phyloP scores from a whole-genome alignment of 2,888 invertebrate species.

The Agonopterix subpropinquella region DNA sequence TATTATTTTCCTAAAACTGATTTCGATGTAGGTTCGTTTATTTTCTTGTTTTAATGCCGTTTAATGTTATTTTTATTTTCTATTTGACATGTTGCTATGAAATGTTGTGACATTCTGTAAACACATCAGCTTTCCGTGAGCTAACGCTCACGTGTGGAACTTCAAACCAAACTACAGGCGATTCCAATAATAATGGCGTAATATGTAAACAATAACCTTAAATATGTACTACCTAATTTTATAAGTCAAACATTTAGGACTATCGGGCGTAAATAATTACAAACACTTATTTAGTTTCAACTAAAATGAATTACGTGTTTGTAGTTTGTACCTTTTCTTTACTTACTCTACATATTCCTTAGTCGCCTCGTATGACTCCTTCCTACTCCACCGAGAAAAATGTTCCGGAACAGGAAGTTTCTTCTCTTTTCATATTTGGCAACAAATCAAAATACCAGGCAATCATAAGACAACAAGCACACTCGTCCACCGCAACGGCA shows the following conservation, averaged over 20 bases:
- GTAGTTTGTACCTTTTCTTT: too few relatives aligned
- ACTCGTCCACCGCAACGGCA: constrained; percentile 29
- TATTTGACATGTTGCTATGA: constrained; percentile 29
- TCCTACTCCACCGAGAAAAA: too few relatives aligned
- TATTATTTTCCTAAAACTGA: constrained; percentile 27
- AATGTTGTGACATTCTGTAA: constrained; percentile 28
- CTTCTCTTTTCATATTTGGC: too few relatives aligned
- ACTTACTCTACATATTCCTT: too few relatives aligned
- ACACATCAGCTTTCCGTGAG: constrained; percentile 19
- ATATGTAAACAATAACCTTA: too few relatives aligned
- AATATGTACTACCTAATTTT: too few relatives aligned
- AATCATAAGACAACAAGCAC: constrained; percentile 29
- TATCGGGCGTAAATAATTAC: background rate
- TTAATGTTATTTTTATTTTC: constrained; percentile 28
- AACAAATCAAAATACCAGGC: constrained; percentile 21
- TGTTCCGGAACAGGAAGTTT: too few relatives aligned
- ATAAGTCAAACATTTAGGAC: too few relatives aligned
- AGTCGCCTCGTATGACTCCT: too few relatives aligned
- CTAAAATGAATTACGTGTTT: background rate
- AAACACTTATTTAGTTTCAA: background rate
- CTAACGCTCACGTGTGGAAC: too few relatives aligned
- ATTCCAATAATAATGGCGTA: too few relatives aligned
- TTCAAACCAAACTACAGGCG: too few relatives aligned
- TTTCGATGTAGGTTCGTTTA: constrained; percentile 27
- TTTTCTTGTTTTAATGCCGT: constrained; percentile 25